Conservation (phyloP, 1,140 invertebrate genomes). For the Nixonia krombeini region DNA sequence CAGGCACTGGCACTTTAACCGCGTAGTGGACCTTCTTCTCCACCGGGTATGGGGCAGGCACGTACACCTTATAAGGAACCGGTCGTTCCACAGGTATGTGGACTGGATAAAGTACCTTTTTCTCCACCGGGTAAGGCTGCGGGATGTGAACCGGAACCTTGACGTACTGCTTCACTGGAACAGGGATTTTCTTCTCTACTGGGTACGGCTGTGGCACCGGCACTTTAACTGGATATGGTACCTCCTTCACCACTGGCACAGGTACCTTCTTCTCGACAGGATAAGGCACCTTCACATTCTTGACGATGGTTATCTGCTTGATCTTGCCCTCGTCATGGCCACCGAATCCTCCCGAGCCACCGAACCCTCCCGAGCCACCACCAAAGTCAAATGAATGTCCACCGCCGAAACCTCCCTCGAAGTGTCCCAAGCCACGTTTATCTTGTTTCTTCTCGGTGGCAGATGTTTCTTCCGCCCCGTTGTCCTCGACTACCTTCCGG, state of each 20-base stretch:
- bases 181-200: conserved; percentile 66
- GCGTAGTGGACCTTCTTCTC: conserved; percentile 55
- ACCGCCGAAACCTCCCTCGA: conserved; percentile 68
- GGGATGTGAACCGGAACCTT: conserved; percentile 71
- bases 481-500: conserved; percentile 13
- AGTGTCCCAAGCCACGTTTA: conserved; percentile 76
- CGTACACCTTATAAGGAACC: conserved; percentile 70
- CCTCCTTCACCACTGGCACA: conserved; percentile 66
- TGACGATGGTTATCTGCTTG: conserved; percentile 74
- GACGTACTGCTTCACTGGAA: conserved; percentile 69
- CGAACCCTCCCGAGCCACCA: conserved; percentile 33
- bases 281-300: conserved; percentile 74
- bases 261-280: conserved; percentile 75
- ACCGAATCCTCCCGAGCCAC: conserved; percentile 39
- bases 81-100: conserved; percentile 53
- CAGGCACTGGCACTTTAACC: conserved; percentile 49
- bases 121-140: conserved; percentile 61
- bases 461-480: conserved; percentile 50
- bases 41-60: conserved; percentile 49
- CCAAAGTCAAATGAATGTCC: conserved; percentile 58
- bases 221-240: conserved; percentile 60
- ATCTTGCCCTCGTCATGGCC: conserved; percentile 71
- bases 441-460: conserved; percentile 75
- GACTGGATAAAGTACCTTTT: conserved; percentile 61
- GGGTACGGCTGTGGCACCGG: conserved; percentile 62